These are phyloP conservation scores for Bombus terrestris DNA, from an alignment of 1,140 invertebrate species.

Conservation along the genomic window DNA sequence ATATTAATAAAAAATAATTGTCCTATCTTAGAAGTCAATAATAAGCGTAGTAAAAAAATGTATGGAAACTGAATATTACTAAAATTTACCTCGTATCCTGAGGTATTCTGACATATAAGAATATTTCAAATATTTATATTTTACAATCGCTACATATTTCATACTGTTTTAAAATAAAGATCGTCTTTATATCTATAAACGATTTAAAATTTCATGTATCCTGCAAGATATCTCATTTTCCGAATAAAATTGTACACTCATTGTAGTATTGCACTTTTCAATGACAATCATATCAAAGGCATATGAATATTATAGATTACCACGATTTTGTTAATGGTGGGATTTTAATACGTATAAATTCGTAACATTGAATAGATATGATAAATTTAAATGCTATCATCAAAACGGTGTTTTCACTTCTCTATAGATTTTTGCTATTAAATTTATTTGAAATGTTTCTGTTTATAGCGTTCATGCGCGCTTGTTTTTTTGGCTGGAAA, in stretches of 20 bases:
- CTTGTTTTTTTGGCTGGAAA: constrained; percentile 5
- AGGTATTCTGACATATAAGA: constrained; percentile 16
- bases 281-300: constrained; percentile 12
- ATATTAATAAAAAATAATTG: constrained; percentile 18
- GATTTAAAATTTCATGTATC: constrained; percentile 34
- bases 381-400: constrained; percentile 39
- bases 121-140: constrained; percentile 31
- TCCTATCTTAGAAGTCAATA: constrained; percentile 9
- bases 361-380: constrained; percentile 12
- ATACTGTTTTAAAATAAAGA: not conserved
- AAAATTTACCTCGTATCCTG: constrained; percentile 24
- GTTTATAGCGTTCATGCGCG: not conserved
- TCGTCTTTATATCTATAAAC: constrained; percentile 26
- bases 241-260: constrained; percentile 3
- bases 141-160: not conserved
- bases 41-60: constrained; percentile 13
- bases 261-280: not conserved
- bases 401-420: constrained; percentile 4
- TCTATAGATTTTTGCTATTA: constrained; percentile 5
- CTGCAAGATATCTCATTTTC: constrained; percentile 20
- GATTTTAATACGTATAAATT: constrained; percentile 31
- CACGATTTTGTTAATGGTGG: not conserved
- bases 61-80: not conserved
- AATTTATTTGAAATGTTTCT: constrained; percentile 27
- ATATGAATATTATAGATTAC: constrained; percentile 14